Evolutionary conservation across 2,888 invertebrate species (phyloP), one percentile per base, ranked within the genome.

Genomic region (Troglohyphantes excavatus): DNA sequence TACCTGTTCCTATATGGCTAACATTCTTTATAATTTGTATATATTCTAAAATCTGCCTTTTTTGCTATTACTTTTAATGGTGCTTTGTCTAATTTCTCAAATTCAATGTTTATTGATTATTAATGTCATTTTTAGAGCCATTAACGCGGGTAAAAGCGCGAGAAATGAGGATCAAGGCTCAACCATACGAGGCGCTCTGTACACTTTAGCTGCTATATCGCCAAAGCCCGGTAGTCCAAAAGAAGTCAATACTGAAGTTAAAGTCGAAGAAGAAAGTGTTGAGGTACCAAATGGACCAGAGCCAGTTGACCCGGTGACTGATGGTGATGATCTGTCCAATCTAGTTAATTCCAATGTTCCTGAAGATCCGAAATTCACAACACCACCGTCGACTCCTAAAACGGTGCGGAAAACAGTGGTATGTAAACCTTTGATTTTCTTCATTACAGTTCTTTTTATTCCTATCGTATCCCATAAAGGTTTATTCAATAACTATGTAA

Each of bases 101-200:
- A n/a, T n/a, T n/a, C n/a, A n/a, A n/a, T n/a, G n/a, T n/a, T n/a
- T n/a, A n/a, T n/a, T n/a, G n/a, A n/a, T n/a, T n/a, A n/a, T n/a
- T n/a, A n/a, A n/a, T n/a, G n/a, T n/a, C n/a, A n/a, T 72, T 84
- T 92, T n/a, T 91, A 94, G 94, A 90, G 93, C 94, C 92, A 96
- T 97, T 43, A 97, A 97, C 93, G 96, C 96, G n/a, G 96, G 96
- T 0, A 97, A 97, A 93, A 96, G 96, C 29, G 94, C 94, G 83
- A 95, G 95, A 94, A 97, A 97, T 93, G 97, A 97, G 93, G 97
- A 97, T 93, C 96, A 96, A 93, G 96, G 96, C 0, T 90, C 93
- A n/a, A 91, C 93, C 53, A 92, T 93, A 72, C 91, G 92, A 39
- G 93, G 93, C 17, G 89, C 92, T 7, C 91, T 94, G 61, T 78